These are phyloP conservation scores for Dicyrtomina minuta DNA, from an alignment of 2,888 invertebrate species.

Conservation along the genomic window DNA sequence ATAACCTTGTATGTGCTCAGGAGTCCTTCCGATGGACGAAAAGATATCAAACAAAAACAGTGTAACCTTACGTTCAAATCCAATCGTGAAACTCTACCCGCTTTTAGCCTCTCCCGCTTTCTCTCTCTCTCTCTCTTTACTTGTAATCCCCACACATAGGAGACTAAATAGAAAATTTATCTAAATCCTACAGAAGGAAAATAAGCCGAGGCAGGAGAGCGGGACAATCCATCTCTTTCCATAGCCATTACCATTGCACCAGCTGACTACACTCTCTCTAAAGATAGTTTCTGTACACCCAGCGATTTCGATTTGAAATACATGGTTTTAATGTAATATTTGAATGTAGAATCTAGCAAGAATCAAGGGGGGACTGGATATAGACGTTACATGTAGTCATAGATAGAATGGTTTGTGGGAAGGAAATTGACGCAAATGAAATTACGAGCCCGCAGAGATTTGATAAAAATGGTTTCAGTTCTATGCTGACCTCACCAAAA, in stretches of 20 bases:
- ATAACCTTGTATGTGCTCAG: too few relatives aligned
- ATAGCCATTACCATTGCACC: too few relatives aligned
- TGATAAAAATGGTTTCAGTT: slow-evolving; percentile 24
- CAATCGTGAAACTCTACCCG: too few relatives aligned
- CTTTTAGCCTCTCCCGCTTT: not conserved
- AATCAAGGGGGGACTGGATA: too few relatives aligned
- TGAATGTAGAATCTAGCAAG: too few relatives aligned
- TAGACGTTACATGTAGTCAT: too few relatives aligned
- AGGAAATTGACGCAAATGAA: slow-evolving; percentile 39
- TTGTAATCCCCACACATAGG: not conserved
- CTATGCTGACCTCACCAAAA: slow-evolving; percentile 25
- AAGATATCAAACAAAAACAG: too few relatives aligned
- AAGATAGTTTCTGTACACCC: not conserved
- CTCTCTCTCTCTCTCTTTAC: not conserved
- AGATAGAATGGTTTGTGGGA: slow-evolving; percentile 15
- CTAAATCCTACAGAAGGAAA: not conserved
- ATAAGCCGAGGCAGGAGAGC: not conserved
- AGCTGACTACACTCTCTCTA: not conserved
- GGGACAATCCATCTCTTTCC: not conserved
- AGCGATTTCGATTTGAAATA: not conserved
- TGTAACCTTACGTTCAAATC: too few relatives aligned
- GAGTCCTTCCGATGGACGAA: not conserved
- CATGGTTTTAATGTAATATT: too few relatives aligned
- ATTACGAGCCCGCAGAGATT: slow-evolving; percentile 36
- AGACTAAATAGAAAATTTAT: slow-evolving; percentile 4